Conservation (phyloP, 2,888 invertebrate species). For the Lepidochrysops patricia region DNA sequence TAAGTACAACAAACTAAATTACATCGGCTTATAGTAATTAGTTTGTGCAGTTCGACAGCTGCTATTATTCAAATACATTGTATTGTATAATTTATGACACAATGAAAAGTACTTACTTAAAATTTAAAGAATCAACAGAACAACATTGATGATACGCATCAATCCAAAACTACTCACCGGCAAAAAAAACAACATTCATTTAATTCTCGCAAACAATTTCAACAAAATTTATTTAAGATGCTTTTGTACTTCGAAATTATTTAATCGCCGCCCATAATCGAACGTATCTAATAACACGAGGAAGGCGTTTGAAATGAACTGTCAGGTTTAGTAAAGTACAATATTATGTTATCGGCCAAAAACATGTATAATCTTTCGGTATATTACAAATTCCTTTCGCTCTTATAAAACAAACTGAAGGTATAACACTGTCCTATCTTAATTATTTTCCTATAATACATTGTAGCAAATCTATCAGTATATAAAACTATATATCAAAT, state of each 20-base stretch:
- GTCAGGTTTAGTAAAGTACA: constrained; percentile 8
- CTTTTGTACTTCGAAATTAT: constrained; percentile 15
- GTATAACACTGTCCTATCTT: constrained; percentile 24
- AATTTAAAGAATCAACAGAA: constrained; percentile 1
- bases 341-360: constrained; percentile 11
- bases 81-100: constrained; percentile 13
- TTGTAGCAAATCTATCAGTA: constrained; percentile 27
- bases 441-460: constrained; percentile 24
- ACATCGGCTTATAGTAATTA: constrained; percentile 13
- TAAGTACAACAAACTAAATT: constrained; percentile 11
- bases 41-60: constrained; percentile 26
- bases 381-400: constrained; percentile 28
- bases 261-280: constrained; percentile 12
- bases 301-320: background rate
- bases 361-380: constrained; percentile 20
- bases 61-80: constrained; percentile 18
- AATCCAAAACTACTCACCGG: background rate
- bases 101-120: background rate
- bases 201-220: constrained; percentile 2
- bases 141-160: background rate
- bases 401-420: constrained; percentile 24
- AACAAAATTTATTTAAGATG: background rate
- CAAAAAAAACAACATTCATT: background rate
- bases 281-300: background rate
- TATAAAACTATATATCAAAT: constrained; percentile 27